Evolutionary conservation across 2,797 vertebrate genomes (phyloP), one percentile per base, ranked within the genome.

Genomic region (Parauchenoglanis punctatus): DNA sequence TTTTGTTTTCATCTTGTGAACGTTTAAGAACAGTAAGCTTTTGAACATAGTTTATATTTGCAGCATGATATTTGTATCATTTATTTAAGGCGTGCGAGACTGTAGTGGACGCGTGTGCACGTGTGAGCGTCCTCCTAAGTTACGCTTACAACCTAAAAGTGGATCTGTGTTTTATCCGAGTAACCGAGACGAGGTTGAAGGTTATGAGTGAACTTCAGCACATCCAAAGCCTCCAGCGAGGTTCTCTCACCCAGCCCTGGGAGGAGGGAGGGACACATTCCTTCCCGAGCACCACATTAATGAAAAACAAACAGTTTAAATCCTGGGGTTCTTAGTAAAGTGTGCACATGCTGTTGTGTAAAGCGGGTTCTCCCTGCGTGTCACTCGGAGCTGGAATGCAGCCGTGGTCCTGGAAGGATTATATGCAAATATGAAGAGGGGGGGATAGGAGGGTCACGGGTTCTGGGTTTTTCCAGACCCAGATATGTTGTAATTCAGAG

Each of bases 261-360:
- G 92, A 92, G 92, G 93, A 91, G 93, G 92, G 93, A 92, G 93
- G 93, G 94, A 95, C 94, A 94, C 93, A 96, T 95, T 96, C 94
- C 93, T 95, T 92, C 92, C 94, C 89, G 92, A 93, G 93, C 91
- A 92, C 92, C 91, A 94, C 91, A 92, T 94, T 96, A 96, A 96
- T 96, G 95, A 96, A 96, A 96, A 93, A 95, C 94, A 95, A 96
- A 96, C 95, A 96, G 85, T 89, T 93, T 93, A 92, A 95, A 96
- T 95, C 94, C 94, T 63, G 86, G 93, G 93, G 93, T 92, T 95
- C 88, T 94, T 92, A 90, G 91, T 91, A 46, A 92, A 91, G 91
- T 73, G 44, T 83, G 83, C 87, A 86, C 89, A 83, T 85, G 85
- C 83, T 84, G 59, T 85, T 25, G 61, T 76, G 87, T 80, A 68